Evolutionary conservation across 2,888 invertebrate genomes (phyloP).

Genomic region (Acholoe squamosa): DNA sequence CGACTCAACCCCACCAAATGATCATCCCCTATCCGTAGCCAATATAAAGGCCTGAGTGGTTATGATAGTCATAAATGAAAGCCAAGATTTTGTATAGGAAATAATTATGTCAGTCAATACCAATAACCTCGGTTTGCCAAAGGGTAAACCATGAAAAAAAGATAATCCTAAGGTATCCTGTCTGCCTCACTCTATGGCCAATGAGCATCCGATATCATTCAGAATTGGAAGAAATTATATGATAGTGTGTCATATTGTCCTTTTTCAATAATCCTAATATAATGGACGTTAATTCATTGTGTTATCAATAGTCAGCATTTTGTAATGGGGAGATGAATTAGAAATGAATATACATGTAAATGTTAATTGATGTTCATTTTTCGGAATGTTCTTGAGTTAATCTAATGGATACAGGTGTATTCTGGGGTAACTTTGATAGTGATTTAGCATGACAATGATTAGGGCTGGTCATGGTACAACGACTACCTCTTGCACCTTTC

Average conservation of each 20-base stretch:
- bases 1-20: neutral
- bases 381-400: too few relatives aligned
- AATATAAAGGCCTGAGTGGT: neutral
- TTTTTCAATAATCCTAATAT: neutral
- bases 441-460: neutral
- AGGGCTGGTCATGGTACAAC: conserved; percentile 6
- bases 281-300: too few relatives aligned
- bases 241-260: neutral
- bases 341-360: too few relatives aligned
- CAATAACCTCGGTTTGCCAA: conserved; percentile 29
- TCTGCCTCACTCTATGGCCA: neutral
- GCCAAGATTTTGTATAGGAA: neutral
- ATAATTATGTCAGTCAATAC: neutral
- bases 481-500: conserved; percentile 12
- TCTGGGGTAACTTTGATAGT: too few relatives aligned
- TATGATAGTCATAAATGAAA: neutral
- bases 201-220: neutral
- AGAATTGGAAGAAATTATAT: neutral
- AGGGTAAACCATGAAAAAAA: neutral
- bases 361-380: too few relatives aligned
- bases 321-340: too few relatives aligned
- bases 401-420: too few relatives aligned
- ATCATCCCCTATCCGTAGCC: neutral
- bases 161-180: neutral
- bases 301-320: too few relatives aligned